Evolutionary conservation across 1,140 invertebrate genomes (phyloP).

Genomic region (Drosophila asahinai): DNA sequence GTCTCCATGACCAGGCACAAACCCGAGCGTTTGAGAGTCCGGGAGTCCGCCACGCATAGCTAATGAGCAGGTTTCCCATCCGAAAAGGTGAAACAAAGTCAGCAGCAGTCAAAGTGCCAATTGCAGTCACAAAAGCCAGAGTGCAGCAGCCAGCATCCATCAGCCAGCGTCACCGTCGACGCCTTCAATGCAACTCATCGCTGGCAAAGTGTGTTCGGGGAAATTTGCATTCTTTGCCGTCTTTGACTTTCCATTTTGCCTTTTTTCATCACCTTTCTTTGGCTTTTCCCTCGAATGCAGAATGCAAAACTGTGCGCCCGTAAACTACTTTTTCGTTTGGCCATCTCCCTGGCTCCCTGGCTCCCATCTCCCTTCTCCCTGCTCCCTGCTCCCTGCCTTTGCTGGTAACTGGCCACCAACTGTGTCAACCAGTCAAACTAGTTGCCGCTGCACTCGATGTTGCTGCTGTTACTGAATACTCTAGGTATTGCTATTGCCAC

Average conservation of each 20-base stretch:
- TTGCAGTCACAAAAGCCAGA: conserved; percentile 38
- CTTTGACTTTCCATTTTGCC: conserved; percentile 63
- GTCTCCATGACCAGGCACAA: conserved; percentile 58
- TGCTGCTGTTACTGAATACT: background rate
- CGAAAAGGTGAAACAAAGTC: conserved; percentile 42
- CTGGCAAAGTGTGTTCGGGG: conserved; percentile 26
- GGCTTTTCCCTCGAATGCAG: conserved; percentile 32
- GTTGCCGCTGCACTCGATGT: conserved; percentile 57
- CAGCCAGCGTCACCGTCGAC: conserved; percentile 7
- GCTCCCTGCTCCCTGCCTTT: background rate
- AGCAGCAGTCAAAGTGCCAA: conserved; percentile 28
- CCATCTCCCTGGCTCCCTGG: conserved; percentile 8
- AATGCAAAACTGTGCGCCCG: conserved; percentile 60
- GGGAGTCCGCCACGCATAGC: conserved; percentile 6
- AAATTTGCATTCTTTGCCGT: conserved; percentile 64
- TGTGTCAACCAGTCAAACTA: conserved; percentile 79
- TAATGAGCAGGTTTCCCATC: conserved; percentile 31
- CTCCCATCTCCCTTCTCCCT: no score
- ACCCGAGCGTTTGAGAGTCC: background rate
- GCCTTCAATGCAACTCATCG: conserved; percentile 27
- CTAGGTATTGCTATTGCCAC: conserved; percentile 7
- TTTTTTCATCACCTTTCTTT: conserved; percentile 49
- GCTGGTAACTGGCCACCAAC: conserved; percentile 62
- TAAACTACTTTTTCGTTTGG: conserved; percentile 66
- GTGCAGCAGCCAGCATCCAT: conserved; percentile 23